Evolutionary conservation across 2,113 vertebrate genomes (phyloP).

Genomic region (Deroptyus accipitrinus): DNA sequence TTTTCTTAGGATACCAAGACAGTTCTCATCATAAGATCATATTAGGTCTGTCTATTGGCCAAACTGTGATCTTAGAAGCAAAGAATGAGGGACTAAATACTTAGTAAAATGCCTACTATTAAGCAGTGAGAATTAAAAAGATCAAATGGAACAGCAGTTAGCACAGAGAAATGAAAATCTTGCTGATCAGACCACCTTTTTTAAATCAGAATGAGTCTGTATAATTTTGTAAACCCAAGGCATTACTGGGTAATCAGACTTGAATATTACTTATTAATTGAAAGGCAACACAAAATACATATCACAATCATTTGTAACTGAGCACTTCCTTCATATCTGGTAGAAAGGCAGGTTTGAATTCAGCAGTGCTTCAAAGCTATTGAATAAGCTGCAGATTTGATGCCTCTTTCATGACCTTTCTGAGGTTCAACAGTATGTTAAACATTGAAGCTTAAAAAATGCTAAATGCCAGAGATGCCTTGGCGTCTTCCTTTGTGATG

Average conservation of each 20-base stretch:
- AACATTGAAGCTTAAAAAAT: neutral
- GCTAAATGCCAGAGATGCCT: neutral
- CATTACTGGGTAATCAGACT: neutral
- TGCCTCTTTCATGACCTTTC: neutral
- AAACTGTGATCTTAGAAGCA: neutral
- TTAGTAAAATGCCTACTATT: neutral
- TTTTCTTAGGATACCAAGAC: constrained; percentile 8
- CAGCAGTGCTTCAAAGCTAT: neutral
- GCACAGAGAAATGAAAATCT: neutral
- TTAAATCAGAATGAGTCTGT: neutral
- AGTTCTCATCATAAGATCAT: neutral
- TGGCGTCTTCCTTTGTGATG: neutral
- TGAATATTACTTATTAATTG: neutral
- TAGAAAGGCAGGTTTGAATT: neutral
- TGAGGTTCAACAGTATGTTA: neutral
- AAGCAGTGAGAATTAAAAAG: neutral
- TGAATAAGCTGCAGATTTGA: neutral
- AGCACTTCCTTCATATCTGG: neutral
- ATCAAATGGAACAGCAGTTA: neutral
- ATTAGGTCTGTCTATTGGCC: neutral
- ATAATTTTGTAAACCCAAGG: neutral
- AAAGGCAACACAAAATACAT: neutral
- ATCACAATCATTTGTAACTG: neutral
- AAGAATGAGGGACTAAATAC: neutral
- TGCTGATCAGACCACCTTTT: neutral